Evolutionary conservation across 2,113 vertebrate genomes (phyloP), one percentile per base, ranked within the genome.

Genomic region (Seriola quinqueradiata): DNA sequence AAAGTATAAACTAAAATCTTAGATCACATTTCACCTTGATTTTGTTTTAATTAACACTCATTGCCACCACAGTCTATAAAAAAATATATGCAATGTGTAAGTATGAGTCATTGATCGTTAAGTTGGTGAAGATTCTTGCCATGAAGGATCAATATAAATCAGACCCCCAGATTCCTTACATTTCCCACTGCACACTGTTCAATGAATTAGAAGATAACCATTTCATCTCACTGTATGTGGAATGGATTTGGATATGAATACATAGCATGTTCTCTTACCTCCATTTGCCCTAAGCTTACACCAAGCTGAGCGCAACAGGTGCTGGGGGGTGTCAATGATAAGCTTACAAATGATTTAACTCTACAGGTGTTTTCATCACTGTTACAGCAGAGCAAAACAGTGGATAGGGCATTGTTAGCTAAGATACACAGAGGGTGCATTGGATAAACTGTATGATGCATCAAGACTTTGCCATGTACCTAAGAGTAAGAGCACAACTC

Each of bases 311-410:
- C 38, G 11, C 1, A 36, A 69, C 42, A 34, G 59, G 19, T 21
- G 59, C 61, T 42, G 10, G 54, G 21, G 8, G 17, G 60, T 67
- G 54, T 63, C 38, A 25, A 1, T 28, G 28, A 28, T 28, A 28
- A 28, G 2, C 28, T 2, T 28, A 2, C 28, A 28, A 28, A 28
- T 28, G 28, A 28, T 28, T 28, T 28, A 28, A 28, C 28, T 28
- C 28, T 28, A 28, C 59, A 40, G 66, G 38, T 25, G 54, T 74
- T 75, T 85, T 48, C 59, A 55, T 81, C 76, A 82, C 23, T 46
- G 65, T 68, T 70, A 46, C 52, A 70, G 46, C 54, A 69, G 44
- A 44, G 63, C 28, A 59, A 32, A 12, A 38, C 10, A 54, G 32
- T 65, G n/a, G 19, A 66, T 36, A 34, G 7, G 40, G 25, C 5